Evolutionary conservation across 2,797 vertebrate genomes (phyloP), one percentile per base, ranked within the genome.

Genomic region (Leucoraja ocellata): DNA sequence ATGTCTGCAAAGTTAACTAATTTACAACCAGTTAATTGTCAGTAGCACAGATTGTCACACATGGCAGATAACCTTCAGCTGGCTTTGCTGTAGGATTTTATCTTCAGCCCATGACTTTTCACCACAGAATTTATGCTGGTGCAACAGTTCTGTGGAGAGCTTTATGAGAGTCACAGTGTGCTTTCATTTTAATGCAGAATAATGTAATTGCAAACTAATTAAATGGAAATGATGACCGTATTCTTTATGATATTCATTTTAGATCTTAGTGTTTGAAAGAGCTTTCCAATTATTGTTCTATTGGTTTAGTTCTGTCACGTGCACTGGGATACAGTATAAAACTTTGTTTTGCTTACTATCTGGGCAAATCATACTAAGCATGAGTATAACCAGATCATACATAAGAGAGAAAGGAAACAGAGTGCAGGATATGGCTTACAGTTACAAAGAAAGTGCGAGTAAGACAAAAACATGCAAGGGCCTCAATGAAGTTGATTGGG

Each of bases 1-100:
- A 36, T 91, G 39, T 91, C 65, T 16, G 71, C 9, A 91, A 91
- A 18, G 3, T 91, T 25, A 71, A 71, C n/a, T 32, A 65, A 61
- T 65, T 88, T 88, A 88, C 28, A 65, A 68, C 86, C 86, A 68
- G 86, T 71, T 91, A 36, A 91, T 71, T 88, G 63, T 91, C 65
- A 71, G n/a, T 32, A 71, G 86, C 32, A 25, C 13, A 71, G 39
- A 91, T 63, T 32, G n/a, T 32, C 28, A 68, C 63, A 68, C 86
- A 91, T 32, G 10, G 65, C 63, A 71, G 65, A 71, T 21, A 91
- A 32, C 16, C 65, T n/a, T 16, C 86, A 68, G 63, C 28, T 91
- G 65, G 11, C 21, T 71, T 91, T 90, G 7, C n/a, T 71, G 65
- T 63, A 91, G 21, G 16, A 71, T 71, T 71, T 61, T 54, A 84